phyloP scores from a whole-genome alignment of 1,140 invertebrate species.

The Triops longicaudatus region DNA sequence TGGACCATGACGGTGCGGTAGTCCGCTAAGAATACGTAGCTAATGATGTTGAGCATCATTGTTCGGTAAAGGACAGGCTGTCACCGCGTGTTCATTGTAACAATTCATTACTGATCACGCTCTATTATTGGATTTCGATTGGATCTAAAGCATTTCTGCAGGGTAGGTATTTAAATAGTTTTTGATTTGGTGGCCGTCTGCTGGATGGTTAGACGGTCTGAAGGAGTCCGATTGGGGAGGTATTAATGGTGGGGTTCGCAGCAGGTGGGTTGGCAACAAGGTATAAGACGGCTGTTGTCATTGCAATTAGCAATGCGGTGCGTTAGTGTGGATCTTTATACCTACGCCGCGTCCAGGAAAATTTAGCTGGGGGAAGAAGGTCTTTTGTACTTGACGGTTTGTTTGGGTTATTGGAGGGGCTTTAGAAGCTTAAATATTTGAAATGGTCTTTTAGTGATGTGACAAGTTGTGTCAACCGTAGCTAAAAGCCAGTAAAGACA shows the following conservation, averaged over 20 bases:
- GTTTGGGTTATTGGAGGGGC: conserved; percentile 10
- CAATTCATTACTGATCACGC: conserved; percentile 7
- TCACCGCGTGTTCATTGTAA: conserved; percentile 7
- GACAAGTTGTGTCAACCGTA: conserved; percentile 11
- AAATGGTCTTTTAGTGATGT: conserved; percentile 15
- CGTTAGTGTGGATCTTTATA: background rate
- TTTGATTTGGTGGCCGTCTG: background rate
- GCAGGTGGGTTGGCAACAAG: background rate
- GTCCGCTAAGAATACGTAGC: background rate
- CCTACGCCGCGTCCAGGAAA: background rate
- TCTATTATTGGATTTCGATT: conserved; percentile 10
- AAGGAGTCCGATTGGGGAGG: background rate
- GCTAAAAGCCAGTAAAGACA: conserved; percentile 15
- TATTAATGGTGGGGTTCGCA: background rate
- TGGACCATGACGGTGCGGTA: background rate
- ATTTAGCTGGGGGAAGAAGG: background rate
- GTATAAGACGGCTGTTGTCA: conserved; percentile 14
- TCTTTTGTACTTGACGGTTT: background rate
- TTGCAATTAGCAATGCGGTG: conserved; percentile 11
- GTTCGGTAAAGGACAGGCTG: background rate
- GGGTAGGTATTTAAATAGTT: background rate
- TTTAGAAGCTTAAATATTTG: conserved; percentile 13
- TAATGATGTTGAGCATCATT: conserved; percentile 7
- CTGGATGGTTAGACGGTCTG: background rate
- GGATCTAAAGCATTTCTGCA: background rate